A percentile compares a stretch with the other conserved stretches of the same genome.
These are phyloP conservation scores for Peromyscus leucopus DNA, from an alignment of 2,113 vertebrate species.

Conservation along the genomic window DNA sequence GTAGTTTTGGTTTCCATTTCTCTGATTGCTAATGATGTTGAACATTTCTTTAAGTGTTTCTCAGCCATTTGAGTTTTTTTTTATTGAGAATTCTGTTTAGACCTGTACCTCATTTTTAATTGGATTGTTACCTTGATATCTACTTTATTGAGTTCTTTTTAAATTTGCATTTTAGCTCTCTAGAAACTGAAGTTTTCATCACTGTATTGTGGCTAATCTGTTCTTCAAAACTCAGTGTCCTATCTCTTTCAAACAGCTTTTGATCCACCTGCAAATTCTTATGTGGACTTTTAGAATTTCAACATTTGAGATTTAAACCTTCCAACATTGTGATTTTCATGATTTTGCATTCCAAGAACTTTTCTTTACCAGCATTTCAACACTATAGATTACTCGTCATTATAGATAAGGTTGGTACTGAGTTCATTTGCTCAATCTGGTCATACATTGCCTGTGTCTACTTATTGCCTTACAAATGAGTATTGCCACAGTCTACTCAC, in stretches of 20 bases:
- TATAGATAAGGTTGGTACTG: background rate
- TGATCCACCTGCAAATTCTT: background rate
- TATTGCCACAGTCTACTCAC: background rate
- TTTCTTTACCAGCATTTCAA: background rate
- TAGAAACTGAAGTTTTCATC: too few species aligned
- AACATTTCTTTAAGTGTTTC: too few species aligned
- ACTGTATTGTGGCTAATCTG: too few species aligned
- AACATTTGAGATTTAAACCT: background rate
- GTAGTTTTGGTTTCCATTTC: too few species aligned
- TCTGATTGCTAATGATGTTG: too few species aligned
- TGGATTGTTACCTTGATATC: too few species aligned
- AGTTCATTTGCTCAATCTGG: background rate
- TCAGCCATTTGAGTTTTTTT: too few species aligned
- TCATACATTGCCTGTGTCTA: background rate
- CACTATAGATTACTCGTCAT: background rate
- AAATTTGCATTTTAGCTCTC: too few species aligned
- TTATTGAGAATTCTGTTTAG: too few species aligned
- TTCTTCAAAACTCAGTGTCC: too few species aligned
- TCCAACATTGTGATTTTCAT: background rate
- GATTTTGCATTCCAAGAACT: background rate
- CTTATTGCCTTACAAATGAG: background rate
- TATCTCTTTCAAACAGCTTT: background rate
- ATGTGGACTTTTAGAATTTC: background rate
- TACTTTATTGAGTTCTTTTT: too few species aligned
- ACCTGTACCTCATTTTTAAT: too few species aligned